Evolutionary conservation across 2,113 vertebrate genomes (phyloP).

Genomic region (Corvus moneduloides): DNA sequence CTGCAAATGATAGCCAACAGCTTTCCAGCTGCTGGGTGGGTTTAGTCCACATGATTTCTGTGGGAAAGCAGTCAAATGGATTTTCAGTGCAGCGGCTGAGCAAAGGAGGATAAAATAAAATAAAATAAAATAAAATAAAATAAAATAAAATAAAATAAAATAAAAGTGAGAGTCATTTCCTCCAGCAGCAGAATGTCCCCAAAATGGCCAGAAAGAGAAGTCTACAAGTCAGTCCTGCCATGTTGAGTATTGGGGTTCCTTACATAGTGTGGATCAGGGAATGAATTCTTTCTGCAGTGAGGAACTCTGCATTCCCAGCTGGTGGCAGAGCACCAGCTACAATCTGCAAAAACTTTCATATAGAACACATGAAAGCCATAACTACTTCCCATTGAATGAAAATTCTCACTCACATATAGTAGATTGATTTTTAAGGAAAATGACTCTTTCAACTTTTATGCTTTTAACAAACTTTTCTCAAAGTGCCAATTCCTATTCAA

Average conservation of each 20-base stretch:
- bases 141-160: not conserved
- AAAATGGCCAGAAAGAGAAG: not conserved
- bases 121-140: no score
- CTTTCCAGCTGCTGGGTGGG: not conserved
- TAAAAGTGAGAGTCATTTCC: not conserved
- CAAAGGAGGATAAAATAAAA: not conserved
- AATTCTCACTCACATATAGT: not conserved
- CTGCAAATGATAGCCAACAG: not conserved
- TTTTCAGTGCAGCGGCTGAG: not conserved
- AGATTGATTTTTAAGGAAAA: not conserved
- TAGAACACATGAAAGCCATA: not conserved
- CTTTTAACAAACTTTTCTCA: not conserved
- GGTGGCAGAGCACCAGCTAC: not conserved
- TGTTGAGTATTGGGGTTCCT: not conserved
- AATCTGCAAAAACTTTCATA: not conserved
- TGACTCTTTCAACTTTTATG: not conserved
- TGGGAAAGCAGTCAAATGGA: not conserved
- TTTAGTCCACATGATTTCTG: not conserved
- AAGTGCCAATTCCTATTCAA: not conserved
- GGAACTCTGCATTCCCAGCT: not conserved
- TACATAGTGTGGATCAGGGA: not conserved
- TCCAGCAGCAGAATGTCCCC: not conserved
- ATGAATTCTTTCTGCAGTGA: conserved; percentile 10
- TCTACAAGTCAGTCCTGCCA: not conserved
- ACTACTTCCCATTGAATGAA: not conserved